Percentiles rank a stretch among this genome's conserved stretches.
Evolutionary conservation across 2,888 invertebrate genomes (phyloP).

Genomic region (Nemotelus nigrinus): DNA sequence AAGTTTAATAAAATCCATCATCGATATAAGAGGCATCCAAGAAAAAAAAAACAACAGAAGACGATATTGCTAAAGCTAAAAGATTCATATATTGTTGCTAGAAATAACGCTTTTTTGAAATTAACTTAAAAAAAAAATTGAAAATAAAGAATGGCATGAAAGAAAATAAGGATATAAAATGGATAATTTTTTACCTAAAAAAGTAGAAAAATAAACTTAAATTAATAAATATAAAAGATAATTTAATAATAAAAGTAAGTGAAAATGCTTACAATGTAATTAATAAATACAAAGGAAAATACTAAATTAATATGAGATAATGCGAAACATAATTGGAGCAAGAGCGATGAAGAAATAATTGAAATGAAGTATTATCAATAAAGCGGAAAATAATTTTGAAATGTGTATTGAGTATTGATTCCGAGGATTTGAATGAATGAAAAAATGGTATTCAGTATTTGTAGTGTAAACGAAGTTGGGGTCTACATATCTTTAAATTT

Average conservation of each 20-base stretch:
- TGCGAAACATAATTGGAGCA: background rate
- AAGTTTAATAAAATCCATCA: background rate
- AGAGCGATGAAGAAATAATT: conserved; percentile 6
- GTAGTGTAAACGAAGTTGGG: too few relatives aligned
- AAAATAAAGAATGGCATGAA: conserved; percentile 29
- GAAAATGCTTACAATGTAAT: conserved; percentile 45
- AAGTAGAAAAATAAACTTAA: conserved; percentile 29
- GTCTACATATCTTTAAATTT: too few relatives aligned
- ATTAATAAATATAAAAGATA: conserved; percentile 24
- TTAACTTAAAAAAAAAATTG: conserved; percentile 24
- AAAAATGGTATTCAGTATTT: background rate
- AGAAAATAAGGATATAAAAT: conserved; percentile 33
- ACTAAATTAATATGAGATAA: conserved; percentile 18
- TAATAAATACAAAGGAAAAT: conserved; percentile 31
- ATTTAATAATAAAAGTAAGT: conserved; percentile 32
- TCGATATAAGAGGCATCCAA: background rate
- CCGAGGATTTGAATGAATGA: too few relatives aligned
- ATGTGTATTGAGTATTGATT: background rate
- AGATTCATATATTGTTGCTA: conserved; percentile 27
- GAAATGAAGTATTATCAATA: conserved; percentile 39
- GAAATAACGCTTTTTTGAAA: conserved; percentile 44
- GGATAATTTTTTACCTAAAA: conserved; percentile 46
- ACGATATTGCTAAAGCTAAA: background rate
- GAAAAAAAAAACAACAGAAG: background rate
- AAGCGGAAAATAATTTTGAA: conserved; percentile 43